These are phyloP conservation scores for Pantala flavescens DNA, from an alignment of 1,140 invertebrate species.

Conservation along the genomic window DNA sequence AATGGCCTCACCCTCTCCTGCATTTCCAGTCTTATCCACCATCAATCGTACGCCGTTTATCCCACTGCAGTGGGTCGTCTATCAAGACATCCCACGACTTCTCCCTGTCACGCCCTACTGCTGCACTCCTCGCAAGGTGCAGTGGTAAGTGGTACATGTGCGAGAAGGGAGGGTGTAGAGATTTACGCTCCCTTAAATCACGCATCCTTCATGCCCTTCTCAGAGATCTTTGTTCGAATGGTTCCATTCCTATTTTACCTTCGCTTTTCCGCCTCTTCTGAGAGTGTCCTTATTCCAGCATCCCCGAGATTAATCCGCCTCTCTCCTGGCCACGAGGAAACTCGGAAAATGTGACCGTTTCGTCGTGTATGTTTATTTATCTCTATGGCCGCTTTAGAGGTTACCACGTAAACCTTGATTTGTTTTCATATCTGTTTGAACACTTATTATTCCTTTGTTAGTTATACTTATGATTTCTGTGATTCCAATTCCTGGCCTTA, in stretches of 20 bases:
- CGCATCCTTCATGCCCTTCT: background rate
- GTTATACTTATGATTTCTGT: no score
- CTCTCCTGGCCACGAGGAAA: no score
- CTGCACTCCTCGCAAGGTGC: background rate
- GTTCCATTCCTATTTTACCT: background rate
- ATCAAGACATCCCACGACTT: conserved; percentile 16
- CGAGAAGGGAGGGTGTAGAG: conserved; percentile 19
- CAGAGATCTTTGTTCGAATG: background rate
- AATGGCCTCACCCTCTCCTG: no score
- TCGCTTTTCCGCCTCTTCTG: background rate
- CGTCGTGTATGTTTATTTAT: no score
- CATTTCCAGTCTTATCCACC: background rate
- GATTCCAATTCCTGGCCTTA: no score
- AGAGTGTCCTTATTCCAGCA: no score
- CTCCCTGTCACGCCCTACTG: conserved; percentile 8
- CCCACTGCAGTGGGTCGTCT: background rate
- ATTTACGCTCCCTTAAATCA: conserved; percentile 18
- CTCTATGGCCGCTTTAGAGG: no score
- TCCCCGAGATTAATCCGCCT: no score
- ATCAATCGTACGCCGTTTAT: conserved; percentile 1
- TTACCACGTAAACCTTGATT: no score
- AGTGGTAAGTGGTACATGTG: conserved; percentile 3
- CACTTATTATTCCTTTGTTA: no score
- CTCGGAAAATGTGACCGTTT: no score
- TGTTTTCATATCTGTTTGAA: no score